Evolutionary conservation across 2,888 invertebrate genomes (phyloP).

Genomic region (Megastigmus dorsalis): DNA sequence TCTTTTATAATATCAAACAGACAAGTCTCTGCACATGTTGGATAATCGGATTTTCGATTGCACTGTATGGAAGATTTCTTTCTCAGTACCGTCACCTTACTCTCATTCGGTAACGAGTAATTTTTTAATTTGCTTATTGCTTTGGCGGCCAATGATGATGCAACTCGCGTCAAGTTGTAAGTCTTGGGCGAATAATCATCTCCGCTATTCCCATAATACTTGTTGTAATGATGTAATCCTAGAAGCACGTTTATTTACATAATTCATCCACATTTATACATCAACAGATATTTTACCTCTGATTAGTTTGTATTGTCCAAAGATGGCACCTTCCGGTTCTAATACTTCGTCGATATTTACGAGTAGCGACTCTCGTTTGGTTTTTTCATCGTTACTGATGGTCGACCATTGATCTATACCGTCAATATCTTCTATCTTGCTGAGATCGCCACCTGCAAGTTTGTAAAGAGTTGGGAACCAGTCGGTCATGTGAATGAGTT

Average conservation of each 20-base stretch:
- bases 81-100: conserved; percentile 54
- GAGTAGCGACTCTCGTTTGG: conserved; percentile 79
- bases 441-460: conserved; percentile 68
- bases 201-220: conserved; percentile 63
- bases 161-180: conserved; percentile 59
- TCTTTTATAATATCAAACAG: conserved; percentile 65
- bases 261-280: background rate
- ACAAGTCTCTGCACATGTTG: conserved; percentile 61
- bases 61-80: conserved; percentile 59
- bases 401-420: conserved; percentile 73
- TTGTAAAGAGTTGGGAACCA: conserved; percentile 85
- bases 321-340: conserved; percentile 58
- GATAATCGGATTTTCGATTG: conserved; percentile 25
- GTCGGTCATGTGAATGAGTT: conserved; percentile 87
- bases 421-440: conserved; percentile 76
- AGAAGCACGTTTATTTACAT: too few relatives aligned
- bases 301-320: conserved; percentile 61
- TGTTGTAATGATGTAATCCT: conserved; percentile 49
- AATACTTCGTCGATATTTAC: conserved; percentile 83
- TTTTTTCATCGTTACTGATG: conserved; percentile 44
- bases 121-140: conserved; percentile 55
- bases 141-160: conserved; percentile 57
- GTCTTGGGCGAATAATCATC: conserved; percentile 59
- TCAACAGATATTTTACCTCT: conserved; percentile 53
- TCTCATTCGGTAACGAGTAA: conserved; percentile 31